phyloP scores from a whole-genome alignment of 2,113 vertebrate species.

The Elachura formosa region DNA sequence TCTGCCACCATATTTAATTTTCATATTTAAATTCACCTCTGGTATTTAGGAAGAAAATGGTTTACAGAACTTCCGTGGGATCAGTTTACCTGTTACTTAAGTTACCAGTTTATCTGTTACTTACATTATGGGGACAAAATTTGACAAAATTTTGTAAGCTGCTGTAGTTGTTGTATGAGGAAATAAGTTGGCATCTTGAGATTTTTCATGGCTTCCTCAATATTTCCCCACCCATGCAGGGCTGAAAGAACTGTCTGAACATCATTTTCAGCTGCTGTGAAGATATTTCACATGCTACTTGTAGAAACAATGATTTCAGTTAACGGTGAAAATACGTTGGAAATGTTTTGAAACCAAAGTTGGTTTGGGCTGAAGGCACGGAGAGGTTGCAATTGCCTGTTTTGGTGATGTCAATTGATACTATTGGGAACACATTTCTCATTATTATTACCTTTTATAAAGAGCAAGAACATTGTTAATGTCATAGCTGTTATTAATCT shows the following conservation, averaged over 20 bases:
- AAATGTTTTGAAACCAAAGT: not conserved
- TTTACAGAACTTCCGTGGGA: not conserved
- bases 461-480: not conserved
- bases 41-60: not conserved
- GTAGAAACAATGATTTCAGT: slow-evolving; percentile 16
- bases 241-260: not conserved
- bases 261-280: not conserved
- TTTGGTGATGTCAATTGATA: not conserved
- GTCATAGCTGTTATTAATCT: not conserved
- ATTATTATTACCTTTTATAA: not conserved
- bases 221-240: not conserved
- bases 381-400: not conserved
- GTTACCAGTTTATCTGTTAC: not conserved
- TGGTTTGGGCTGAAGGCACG: not conserved
- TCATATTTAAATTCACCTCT: not conserved
- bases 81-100: not conserved
- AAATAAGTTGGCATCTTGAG: not conserved
- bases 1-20: not conserved
- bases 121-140: not conserved
- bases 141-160: not conserved
- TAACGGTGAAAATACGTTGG: not conserved
- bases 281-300: not conserved
- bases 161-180: not conserved
- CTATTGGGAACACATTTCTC: not conserved
- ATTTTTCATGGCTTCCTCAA: not conserved